Evolutionary conservation across 2,888 invertebrate genomes (phyloP).

Genomic region (Bruchidius siliquastri): DNA sequence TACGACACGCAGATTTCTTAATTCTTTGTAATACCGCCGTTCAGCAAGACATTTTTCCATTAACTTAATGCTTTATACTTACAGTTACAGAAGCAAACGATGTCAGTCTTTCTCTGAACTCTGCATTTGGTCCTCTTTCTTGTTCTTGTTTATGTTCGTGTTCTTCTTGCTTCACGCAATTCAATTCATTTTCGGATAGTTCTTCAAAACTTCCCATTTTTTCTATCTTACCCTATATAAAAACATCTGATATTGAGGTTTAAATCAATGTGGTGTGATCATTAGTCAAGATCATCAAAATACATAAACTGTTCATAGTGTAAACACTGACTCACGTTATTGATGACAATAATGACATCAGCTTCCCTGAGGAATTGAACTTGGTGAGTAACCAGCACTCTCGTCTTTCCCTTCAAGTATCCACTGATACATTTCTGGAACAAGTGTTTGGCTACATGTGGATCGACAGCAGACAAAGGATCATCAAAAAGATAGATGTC

Average conservation of each 20-base stretch:
- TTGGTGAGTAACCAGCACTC: constrained; percentile 81
- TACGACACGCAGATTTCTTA: too few relatives aligned
- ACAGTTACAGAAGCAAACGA: constrained; percentile 31
- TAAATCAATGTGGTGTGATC: too few relatives aligned
- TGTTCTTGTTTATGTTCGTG: neutral
- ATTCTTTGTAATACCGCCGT: too few relatives aligned
- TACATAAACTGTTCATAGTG: neutral
- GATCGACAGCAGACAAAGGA: constrained; percentile 74
- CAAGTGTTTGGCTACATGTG: constrained; percentile 68
- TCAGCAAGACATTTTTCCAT: too few relatives aligned
- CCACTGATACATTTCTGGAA: constrained; percentile 69
- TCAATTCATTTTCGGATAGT: constrained; percentile 50
- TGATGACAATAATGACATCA: constrained; percentile 61
- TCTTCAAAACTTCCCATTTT: constrained; percentile 54
- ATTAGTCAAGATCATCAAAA: too few relatives aligned
- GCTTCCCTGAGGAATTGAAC: constrained; percentile 68
- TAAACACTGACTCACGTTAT: constrained; percentile 52
- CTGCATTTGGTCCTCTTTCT: constrained; percentile 10
- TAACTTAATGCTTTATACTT: too few relatives aligned
- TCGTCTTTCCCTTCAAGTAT: constrained; percentile 57
- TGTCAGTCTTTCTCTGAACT: neutral
- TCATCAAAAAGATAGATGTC: constrained; percentile 76
- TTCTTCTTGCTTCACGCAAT: constrained; percentile 7
- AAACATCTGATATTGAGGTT: too few relatives aligned
- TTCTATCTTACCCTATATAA: constrained; percentile 57